A percentile compares a stretch with the other conserved stretches of the same genome.
Evolutionary conservation across 2,888 invertebrate genomes (phyloP).

Genomic region (Xanthia icteritia): DNA sequence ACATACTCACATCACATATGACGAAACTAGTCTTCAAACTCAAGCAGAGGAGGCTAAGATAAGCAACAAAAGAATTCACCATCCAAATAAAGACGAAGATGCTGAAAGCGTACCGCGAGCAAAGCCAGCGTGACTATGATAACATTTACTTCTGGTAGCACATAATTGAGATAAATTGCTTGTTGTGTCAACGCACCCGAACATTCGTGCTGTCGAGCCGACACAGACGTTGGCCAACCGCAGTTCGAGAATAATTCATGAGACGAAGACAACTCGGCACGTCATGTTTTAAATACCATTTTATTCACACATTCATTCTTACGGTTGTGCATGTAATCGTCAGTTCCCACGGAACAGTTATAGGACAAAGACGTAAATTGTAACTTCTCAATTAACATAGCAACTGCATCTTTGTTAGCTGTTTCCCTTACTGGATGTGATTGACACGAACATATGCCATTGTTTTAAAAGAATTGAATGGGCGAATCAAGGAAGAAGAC

Average conservation of each 20-base stretch:
- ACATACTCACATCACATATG: too few relatives aligned
- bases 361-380: slow-evolving; percentile 45
- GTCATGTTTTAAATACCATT: slow-evolving; percentile 43
- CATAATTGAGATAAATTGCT: slow-evolving; percentile 75
- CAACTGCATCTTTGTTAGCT: slow-evolving; percentile 24
- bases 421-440: slow-evolving; percentile 7
- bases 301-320: slow-evolving; percentile 54
- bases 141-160: slow-evolving; percentile 52
- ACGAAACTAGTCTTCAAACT: not conserved
- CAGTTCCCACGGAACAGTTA: slow-evolving; percentile 60
- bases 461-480: slow-evolving; percentile 15
- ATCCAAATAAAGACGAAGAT: slow-evolving; percentile 12
- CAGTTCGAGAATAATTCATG: slow-evolving; percentile 61
- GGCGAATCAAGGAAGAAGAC: not conserved
- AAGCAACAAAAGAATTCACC: not conserved
- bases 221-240: slow-evolving; percentile 63
- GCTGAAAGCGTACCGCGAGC: slow-evolving; percentile 9
- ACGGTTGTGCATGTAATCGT: slow-evolving; percentile 33
- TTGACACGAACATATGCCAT: slow-evolving; percentile 11
- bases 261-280: slow-evolving; percentile 53
- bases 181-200: slow-evolving; percentile 73
- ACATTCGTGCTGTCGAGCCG: slow-evolving; percentile 57
- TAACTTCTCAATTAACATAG: slow-evolving; percentile 37
- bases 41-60: not conserved
- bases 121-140: slow-evolving; percentile 56